phyloP scores from a whole-genome alignment of 2,888 invertebrate species.

The Anthrax anthrax region DNA sequence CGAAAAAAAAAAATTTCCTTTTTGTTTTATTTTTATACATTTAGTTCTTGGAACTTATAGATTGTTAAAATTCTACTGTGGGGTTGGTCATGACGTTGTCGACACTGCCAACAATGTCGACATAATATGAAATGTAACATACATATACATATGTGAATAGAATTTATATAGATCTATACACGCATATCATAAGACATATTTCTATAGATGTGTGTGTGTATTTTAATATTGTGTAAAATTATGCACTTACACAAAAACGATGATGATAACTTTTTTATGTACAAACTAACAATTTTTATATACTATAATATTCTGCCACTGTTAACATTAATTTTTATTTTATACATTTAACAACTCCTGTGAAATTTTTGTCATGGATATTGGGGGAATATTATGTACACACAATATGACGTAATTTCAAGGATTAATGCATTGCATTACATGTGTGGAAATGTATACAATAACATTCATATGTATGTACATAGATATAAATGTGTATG shows the following conservation, averaged over 20 bases:
- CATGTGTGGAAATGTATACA: too few relatives aligned
- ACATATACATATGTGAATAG: background rate
- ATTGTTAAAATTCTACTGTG: background rate
- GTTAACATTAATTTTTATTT: too few relatives aligned
- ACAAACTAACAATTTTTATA: too few relatives aligned
- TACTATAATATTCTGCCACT: too few relatives aligned
- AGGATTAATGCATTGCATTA: background rate
- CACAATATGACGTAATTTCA: background rate
- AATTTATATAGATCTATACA: too few relatives aligned
- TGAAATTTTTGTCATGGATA: too few relatives aligned
- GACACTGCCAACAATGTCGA: background rate
- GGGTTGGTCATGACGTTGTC: background rate
- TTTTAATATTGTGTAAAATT: background rate
- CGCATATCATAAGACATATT: too few relatives aligned
- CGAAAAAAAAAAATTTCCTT: too few relatives aligned
- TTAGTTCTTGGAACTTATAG: background rate
- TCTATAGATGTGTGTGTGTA: too few relatives aligned
- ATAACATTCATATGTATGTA: background rate
- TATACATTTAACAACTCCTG: too few relatives aligned
- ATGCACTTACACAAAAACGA: background rate
- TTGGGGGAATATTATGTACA: background rate
- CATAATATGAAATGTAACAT: background rate
- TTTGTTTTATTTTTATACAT: too few relatives aligned
- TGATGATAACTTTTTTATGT: too few relatives aligned
- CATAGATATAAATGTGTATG: background rate